phyloP scores from a whole-genome alignment of 2,113 vertebrate genomes.

The Oenanthe melanoleuca region DNA sequence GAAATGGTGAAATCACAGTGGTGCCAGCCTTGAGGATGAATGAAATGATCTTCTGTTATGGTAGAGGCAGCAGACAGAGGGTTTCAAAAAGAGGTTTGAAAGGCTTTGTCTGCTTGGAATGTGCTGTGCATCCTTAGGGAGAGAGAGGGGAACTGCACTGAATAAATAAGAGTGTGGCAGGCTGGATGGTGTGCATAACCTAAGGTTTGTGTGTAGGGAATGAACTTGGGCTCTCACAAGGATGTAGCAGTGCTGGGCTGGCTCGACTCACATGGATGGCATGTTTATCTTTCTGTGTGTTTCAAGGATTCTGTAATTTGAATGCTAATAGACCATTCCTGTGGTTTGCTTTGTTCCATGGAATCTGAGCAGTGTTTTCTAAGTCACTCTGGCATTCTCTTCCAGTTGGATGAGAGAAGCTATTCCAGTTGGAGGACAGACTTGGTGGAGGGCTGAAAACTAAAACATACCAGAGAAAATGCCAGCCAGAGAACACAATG shows the following conservation, averaged over 20 bases:
- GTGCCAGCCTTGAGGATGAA: too few species aligned
- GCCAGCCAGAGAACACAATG: neutral
- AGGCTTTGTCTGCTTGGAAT: too few species aligned
- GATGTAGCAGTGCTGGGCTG: neutral
- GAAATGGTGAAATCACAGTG: too few species aligned
- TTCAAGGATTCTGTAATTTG: neutral
- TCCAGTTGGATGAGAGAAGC: neutral
- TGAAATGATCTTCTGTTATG: too few species aligned
- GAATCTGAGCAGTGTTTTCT: neutral
- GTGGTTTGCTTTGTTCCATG: conserved; percentile 3
- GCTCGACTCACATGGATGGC: neutral
- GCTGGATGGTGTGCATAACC: neutral
- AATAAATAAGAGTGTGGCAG: neutral
- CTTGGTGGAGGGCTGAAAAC: neutral
- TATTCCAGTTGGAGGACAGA: neutral
- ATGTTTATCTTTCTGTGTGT: neutral
- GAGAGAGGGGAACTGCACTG: neutral
- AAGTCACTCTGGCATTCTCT: neutral
- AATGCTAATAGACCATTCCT: conserved; percentile 5
- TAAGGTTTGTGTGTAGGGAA: neutral
- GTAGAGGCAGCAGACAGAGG: too few species aligned
- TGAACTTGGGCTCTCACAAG: neutral
- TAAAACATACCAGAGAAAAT: neutral
- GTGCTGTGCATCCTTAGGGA: too few species aligned
- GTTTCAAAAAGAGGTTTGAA: too few species aligned